A percentile compares a stretch with the other conserved stretches of the same genome.
Evolutionary conservation across 1,140 invertebrate genomes (phyloP).

Genomic region (Zophobas atratus): DNA sequence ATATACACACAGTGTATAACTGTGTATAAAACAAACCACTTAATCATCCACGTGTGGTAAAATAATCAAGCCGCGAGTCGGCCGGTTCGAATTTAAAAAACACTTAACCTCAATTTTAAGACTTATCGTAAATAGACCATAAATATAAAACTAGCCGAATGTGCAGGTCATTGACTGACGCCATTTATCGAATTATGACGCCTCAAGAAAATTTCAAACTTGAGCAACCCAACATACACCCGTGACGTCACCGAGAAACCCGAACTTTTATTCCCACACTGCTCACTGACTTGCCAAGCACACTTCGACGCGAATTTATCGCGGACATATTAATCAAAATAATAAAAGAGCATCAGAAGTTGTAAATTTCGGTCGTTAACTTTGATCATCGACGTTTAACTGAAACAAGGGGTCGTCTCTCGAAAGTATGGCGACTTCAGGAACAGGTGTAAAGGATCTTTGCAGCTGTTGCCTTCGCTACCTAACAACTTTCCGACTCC

Average conservation of each 20-base stretch:
- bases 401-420: conserved; percentile 29
- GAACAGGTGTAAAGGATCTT: conserved; percentile 49
- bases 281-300: not conserved
- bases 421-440: conserved; percentile 40
- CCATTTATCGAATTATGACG: not conserved
- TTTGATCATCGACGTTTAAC: conserved; percentile 2
- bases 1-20: conserved; percentile 32
- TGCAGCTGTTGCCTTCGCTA: conserved; percentile 43
- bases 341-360: conserved; percentile 19
- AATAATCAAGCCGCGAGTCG: conserved; percentile 42
- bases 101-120: conserved; percentile 49
- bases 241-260: no score
- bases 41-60: conserved; percentile 48
- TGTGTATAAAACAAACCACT: conserved; percentile 46
- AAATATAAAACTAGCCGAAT: conserved; percentile 14
- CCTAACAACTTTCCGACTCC: conserved; percentile 25
- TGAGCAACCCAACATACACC: no score
- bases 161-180: conserved; percentile 33
- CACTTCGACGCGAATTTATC: not conserved
- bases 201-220: not conserved
- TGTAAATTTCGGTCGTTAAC: conserved; percentile 34
- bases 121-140: conserved; percentile 48
- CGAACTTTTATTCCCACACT: not conserved
- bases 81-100: conserved; percentile 43
- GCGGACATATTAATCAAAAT: not conserved